phyloP scores from a whole-genome alignment of 2,113 vertebrate genomes.

The Dicerorhinus sumatrensis region DNA sequence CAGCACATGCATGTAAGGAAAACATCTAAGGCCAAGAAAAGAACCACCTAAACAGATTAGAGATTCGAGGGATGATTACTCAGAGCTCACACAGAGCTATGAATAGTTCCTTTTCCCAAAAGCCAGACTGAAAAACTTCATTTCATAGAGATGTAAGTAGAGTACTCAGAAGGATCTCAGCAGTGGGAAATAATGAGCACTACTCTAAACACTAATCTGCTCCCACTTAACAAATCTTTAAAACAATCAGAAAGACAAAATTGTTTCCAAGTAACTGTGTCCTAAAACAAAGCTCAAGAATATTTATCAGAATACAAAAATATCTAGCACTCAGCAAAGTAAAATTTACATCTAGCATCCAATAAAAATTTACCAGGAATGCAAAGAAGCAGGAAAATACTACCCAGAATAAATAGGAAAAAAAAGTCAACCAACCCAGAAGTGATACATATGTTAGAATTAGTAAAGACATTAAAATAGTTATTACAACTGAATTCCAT shows the following conservation, averaged over 20 bases:
- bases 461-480: not conserved
- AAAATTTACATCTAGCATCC: not conserved
- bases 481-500: not conserved
- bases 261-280: not conserved
- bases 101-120: not conserved
- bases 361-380: not conserved
- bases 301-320: not conserved
- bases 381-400: not conserved
- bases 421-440: not conserved
- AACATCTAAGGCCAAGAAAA: not conserved
- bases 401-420: not conserved
- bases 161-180: not conserved
- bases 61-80: not conserved
- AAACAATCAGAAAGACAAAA: not conserved
- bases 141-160: not conserved
- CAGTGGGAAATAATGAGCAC: not conserved
- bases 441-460: not conserved
- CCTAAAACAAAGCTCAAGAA: constrained; percentile 40
- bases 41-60: not conserved
- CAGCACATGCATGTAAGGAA: not conserved
- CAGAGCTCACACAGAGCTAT: not conserved
- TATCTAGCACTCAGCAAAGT: not conserved
- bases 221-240: constrained; percentile 14
- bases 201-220: not conserved
- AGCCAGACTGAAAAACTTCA: not conserved